Evolutionary conservation across 2,113 vertebrate species (phyloP).

Genomic region (Protomyctophum bolini): DNA sequence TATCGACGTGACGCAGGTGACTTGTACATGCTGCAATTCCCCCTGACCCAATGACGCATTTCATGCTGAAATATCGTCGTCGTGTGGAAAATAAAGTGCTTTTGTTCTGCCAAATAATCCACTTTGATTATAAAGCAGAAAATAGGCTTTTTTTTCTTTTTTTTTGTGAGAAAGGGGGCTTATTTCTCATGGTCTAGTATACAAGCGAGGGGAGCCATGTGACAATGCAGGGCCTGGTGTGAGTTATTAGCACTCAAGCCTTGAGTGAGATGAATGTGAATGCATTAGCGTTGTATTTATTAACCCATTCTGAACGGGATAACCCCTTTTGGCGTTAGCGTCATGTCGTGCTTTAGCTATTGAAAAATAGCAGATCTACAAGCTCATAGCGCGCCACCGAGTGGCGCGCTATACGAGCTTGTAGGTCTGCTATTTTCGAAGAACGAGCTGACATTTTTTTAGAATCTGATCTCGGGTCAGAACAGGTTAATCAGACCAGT

Average conservation of each 20-base stretch:
- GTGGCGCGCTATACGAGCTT: too few species aligned
- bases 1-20: too few species aligned
- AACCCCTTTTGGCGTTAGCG: too few species aligned
- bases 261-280: constrained; percentile 55
- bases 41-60: constrained; percentile 14
- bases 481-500: too few species aligned
- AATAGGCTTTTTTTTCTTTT: too few species aligned
- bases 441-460: too few species aligned
- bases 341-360: too few species aligned
- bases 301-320: too few species aligned
- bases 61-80: background rate
- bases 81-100: background rate
- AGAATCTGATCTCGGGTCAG: too few species aligned
- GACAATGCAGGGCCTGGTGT: constrained; percentile 47
- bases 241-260: constrained; percentile 30
- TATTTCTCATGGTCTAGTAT: constrained; percentile 28
- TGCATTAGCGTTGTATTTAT: constrained; percentile 55
- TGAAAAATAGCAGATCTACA: too few species aligned
- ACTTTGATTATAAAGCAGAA: constrained; percentile 24
- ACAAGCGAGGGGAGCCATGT: constrained; percentile 10
- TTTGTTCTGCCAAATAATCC: background rate
- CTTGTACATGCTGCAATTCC: background rate
- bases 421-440: too few species aligned
- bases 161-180: constrained; percentile 35
- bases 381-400: too few species aligned